Base-by-base conservation (phyloP, 1,140 invertebrate genomes). In the Dysdera silvatica region DNA sequence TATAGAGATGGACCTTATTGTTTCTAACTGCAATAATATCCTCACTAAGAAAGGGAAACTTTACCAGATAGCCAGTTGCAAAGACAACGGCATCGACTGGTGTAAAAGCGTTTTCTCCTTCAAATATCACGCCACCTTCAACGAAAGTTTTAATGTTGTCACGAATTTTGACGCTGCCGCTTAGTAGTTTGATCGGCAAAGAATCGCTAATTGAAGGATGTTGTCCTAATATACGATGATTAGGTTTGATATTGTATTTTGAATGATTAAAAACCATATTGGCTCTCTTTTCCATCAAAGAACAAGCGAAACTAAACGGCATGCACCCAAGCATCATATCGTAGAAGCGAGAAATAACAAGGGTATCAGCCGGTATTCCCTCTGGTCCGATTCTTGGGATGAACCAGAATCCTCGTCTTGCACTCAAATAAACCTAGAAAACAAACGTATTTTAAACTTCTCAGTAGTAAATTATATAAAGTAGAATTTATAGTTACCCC, bases 151-250 rank as follows among this genome's bases (percentile, higher is more conserved):
- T 67, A 5, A 78, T 73, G 59, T 79, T 74, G 23, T 73, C 71
- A 65, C 76, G 75, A 33, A 79, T 67, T 12, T 69, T 71, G 23
- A 82, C 73, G 8, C 71, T 67, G 7, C 81, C 81, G 32, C 69
- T 75, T 51, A 78, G 71, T 18, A 82, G 73, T n/a, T 78, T 72
- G 63, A 80, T 77, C 1, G 80, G 76, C 5, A 82, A 67, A 20
- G 79, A 75, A 66, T 82, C 81, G 67, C 81, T 82, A 12, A 82
- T 77, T 20, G 77, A 80, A 2, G 79, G 76, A 69, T 82, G 80
- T 43, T 80, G 79, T 14, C 71, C 67, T 31, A 73, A 72, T n/a
- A 76, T 54, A 31, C 73, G 45, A 59, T 82, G 78, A 23, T 71
- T 59, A 24, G 80, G 80, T 58, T 78, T 73, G 23, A 82, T 60